Conservation (phyloP, 53 echinoderm and acorn worm species). For the Paelopatides confundens region DNA sequence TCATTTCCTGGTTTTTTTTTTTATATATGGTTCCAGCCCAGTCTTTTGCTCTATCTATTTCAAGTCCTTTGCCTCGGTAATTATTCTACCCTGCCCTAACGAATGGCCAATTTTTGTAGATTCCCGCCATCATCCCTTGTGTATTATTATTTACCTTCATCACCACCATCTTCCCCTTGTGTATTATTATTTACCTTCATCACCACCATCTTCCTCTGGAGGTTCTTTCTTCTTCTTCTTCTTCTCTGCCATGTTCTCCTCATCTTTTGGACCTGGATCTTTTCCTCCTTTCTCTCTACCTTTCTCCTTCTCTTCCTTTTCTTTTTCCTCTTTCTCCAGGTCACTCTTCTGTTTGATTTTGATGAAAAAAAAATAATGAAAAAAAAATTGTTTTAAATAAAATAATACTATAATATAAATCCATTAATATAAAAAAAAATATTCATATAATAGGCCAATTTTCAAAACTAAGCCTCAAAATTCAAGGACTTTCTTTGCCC, state of each 20-base stretch:
- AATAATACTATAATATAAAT: no score
- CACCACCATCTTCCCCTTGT: no score
- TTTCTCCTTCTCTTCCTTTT: conserved; percentile 60
- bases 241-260: conserved; percentile 35
- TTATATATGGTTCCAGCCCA: no score
- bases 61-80: no score
- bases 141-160: neutral
- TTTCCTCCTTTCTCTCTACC: conserved; percentile 42
- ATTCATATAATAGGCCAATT: no score
- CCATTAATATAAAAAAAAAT: no score
- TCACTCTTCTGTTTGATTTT: conserved; percentile 37
- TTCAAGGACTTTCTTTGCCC: no score
- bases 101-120: no score
- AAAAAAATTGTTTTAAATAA: neutral
- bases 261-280: conserved; percentile 46
- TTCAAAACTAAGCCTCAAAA: no score
- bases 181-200: neutral
- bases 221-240: neutral
- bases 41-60: no score
- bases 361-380: neutral
- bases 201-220: neutral
- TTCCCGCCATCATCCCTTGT: no score
- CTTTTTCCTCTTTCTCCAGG: conserved; percentile 44
- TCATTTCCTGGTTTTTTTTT: no score
- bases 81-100: neutral